These are phyloP conservation scores for Cheracebus regulus DNA, from an alignment of 2,797 vertebrate species.

Conservation along the genomic window DNA sequence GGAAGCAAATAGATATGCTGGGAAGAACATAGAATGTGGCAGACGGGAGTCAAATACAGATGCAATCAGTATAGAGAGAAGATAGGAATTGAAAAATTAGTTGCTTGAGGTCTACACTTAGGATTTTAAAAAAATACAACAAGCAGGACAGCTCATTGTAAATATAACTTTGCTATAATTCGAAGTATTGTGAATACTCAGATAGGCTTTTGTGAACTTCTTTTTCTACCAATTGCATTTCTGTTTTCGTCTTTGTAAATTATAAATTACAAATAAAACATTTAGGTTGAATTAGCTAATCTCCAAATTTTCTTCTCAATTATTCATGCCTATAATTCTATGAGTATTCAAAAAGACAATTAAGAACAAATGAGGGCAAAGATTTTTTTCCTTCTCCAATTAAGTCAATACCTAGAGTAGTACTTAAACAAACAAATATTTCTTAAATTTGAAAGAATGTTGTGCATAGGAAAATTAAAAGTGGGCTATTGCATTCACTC, in stretches of 20 bases:
- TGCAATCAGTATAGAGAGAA: not conserved
- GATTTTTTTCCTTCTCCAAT: not conserved
- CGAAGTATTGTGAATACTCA: not conserved
- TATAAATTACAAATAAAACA: not conserved
- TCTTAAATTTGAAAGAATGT: constrained; percentile 8
- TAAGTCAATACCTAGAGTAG: not conserved
- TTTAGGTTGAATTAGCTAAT: not conserved
- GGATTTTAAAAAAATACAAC: not conserved
- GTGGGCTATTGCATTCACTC: not conserved
- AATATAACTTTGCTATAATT: not conserved
- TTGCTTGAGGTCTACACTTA: not conserved
- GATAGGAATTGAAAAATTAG: not conserved
- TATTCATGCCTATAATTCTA: not conserved
- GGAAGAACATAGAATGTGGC: not conserved
- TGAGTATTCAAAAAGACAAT: constrained; percentile 20
- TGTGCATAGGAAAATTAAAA: constrained; percentile 8
- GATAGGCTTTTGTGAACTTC: not conserved
- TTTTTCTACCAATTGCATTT: not conserved
- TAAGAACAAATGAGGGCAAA: not conserved
- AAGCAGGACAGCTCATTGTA: not conserved
- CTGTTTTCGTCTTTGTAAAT: not conserved
- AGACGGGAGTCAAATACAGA: not conserved
- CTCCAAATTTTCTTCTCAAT: not conserved
- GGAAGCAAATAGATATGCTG: not conserved
- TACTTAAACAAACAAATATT: not conserved